Conservation (phyloP, 2,113 vertebrate genomes). For the Microcebus tavaratra region DNA sequence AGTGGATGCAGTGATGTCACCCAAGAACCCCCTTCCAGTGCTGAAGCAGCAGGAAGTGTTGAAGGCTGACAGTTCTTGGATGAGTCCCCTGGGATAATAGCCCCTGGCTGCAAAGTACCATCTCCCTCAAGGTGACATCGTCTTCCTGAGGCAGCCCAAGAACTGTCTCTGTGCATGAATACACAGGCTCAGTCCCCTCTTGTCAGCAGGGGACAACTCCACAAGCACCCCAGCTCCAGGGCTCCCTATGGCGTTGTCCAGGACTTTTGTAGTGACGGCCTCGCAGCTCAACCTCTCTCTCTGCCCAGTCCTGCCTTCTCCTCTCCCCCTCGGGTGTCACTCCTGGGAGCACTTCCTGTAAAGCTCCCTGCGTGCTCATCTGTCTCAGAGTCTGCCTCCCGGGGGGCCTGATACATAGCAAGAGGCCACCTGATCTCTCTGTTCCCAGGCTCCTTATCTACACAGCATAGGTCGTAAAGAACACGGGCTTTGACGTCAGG, state of each 20-base stretch:
- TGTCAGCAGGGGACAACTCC: background rate
- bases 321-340: fast-evolving
- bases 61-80: background rate
- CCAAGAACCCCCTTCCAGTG: background rate
- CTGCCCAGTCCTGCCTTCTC: background rate
- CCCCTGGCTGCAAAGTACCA: background rate
- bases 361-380: background rate
- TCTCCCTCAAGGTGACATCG: background rate
- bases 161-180: background rate
- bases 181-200: background rate
- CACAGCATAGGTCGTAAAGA: background rate
- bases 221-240: background rate
- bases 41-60: background rate
- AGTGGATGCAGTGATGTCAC: background rate
- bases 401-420: background rate
- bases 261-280: background rate
- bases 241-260: background rate
- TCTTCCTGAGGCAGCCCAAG: background rate
- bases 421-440: background rate
- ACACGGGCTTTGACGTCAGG: background rate
- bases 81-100: background rate
- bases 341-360: background rate
- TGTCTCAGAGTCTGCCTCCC: background rate
- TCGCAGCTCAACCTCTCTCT: background rate
- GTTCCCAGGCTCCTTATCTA: background rate